A percentile compares a stretch with the other conserved stretches of the same genome.
These are phyloP conservation scores for Epirrhoe alternata DNA, from an alignment of 2,888 invertebrate genomes.

Conservation along the genomic window DNA sequence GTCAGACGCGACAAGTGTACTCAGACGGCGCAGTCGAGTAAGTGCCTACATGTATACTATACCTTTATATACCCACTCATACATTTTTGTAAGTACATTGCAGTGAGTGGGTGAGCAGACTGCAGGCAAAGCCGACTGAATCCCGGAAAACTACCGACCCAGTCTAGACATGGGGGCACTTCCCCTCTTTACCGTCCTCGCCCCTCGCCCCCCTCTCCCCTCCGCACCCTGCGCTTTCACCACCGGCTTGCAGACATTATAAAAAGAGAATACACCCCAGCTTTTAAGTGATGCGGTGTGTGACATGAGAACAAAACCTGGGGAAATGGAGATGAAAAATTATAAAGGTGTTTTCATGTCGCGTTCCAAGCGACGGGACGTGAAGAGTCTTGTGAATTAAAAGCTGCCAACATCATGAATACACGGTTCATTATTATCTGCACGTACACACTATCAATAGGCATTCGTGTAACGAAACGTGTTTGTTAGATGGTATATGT, in stretches of 20 bases:
- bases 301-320: constrained; percentile 65
- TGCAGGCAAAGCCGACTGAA: constrained; percentile 83
- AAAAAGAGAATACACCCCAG: constrained; percentile 73
- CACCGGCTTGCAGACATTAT: constrained; percentile 77
- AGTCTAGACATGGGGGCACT: constrained; percentile 85
- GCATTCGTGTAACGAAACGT: not conserved
- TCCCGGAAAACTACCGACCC: constrained; percentile 86
- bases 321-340: constrained; percentile 66
- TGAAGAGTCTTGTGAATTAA: constrained; percentile 29
- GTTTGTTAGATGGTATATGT: not conserved
- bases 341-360: constrained; percentile 58
- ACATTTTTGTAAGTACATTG: constrained; percentile 69
- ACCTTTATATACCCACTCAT: constrained; percentile 45
- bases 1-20: constrained; percentile 77
- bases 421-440: not conserved
- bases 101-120: constrained; percentile 83
- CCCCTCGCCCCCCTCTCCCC: constrained; percentile 50
- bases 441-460: constrained; percentile 1
- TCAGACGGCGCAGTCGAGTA: constrained; percentile 63
- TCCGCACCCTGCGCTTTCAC: constrained; percentile 74
- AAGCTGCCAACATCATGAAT: constrained; percentile 12
- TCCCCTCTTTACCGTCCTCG: constrained; percentile 63
- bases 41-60: constrained; percentile 34
- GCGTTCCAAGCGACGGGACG: constrained; percentile 44
- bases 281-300: constrained; percentile 73